Evolutionary conservation across 2,797 vertebrate genomes (phyloP).

Genomic region (Otus scops): DNA sequence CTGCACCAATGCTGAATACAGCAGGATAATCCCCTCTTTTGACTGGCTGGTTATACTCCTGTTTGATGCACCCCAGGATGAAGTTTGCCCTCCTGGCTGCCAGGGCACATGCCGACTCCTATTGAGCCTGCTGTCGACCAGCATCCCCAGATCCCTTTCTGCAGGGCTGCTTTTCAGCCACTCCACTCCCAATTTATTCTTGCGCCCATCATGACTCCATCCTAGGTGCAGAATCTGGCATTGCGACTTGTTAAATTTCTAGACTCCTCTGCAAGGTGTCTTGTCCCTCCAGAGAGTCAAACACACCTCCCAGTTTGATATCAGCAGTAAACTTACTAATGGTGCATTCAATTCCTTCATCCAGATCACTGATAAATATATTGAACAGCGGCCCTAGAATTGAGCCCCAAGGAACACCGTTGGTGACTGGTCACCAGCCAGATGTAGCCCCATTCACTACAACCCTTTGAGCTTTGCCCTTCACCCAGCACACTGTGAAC

Average conservation of each 20-base stretch:
- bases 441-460: background rate
- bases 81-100: too few relatives aligned
- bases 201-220: background rate
- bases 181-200: background rate
- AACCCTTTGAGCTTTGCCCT: background rate
- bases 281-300: background rate
- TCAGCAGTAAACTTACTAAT: background rate
- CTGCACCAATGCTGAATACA: background rate
- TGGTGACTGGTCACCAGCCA: background rate
- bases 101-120: background rate
- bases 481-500: background rate
- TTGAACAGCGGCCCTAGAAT: background rate
- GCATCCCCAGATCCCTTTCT: background rate
- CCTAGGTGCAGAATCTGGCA: background rate
- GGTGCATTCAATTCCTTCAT: background rate
- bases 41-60: background rate
- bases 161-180: background rate
- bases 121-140: background rate
- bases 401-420: background rate
- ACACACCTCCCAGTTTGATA: background rate
- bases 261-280: background rate
- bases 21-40: background rate
- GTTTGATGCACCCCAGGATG: background rate
- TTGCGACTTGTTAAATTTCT: background rate
- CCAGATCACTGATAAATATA: background rate